These are phyloP conservation scores for Arrhopalites spinosus DNA, from an alignment of 2,888 invertebrate genomes.

Conservation along the genomic window DNA sequence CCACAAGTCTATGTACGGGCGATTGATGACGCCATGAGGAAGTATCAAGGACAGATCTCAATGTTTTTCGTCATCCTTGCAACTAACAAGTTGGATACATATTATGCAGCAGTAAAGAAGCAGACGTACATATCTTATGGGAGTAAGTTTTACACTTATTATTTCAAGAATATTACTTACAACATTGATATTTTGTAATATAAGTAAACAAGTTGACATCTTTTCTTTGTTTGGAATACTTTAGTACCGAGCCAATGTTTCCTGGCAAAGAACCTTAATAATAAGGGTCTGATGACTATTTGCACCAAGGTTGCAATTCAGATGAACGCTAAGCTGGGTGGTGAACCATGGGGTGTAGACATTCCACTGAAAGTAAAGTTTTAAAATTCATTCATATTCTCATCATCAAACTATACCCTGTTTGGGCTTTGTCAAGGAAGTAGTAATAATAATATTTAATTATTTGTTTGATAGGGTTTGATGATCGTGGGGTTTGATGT, in stretches of 20 bases:
- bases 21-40: conserved; percentile 5
- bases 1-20: neutral
- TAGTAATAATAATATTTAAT: no score
- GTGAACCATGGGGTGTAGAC: conserved; percentile 78
- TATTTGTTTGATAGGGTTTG: conserved; percentile 39
- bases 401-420: neutral
- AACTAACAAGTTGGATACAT: conserved; percentile 60
- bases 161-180: neutral
- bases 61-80: conserved; percentile 61
- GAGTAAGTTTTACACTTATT: conserved; percentile 28
- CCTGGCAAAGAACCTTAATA: conserved; percentile 45
- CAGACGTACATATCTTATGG: conserved; percentile 58
- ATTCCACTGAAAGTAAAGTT: conserved; percentile 64
- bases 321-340: conserved; percentile 72
- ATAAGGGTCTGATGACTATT: conserved; percentile 52
- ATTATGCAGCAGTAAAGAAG: conserved; percentile 64
- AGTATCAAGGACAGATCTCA: conserved; percentile 46
- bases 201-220: neutral
- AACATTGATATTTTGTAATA: neutral
- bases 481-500: conserved; percentile 70
- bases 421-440: neutral
- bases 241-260: conserved; percentile 53
- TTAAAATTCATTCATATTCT: neutral
- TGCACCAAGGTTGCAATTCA: conserved; percentile 63
- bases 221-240: conserved; percentile 6